A percentile compares a stretch with the other conserved stretches of the same genome.
phyloP scores from a whole-genome alignment of 1,140 invertebrate species.

The Drosophila elegans region DNA sequence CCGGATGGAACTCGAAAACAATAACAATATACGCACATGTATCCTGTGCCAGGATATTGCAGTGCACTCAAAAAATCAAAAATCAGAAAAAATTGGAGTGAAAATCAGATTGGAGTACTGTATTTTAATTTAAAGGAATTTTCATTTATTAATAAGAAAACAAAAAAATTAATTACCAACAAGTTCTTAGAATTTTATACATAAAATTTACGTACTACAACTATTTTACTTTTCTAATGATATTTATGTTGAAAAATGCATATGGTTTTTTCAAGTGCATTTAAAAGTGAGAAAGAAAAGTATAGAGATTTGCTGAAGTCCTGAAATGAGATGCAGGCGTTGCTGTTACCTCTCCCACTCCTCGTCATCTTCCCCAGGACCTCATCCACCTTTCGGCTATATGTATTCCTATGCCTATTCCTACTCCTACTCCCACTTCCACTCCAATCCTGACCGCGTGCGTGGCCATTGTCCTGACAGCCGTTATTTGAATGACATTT shows the following conservation, averaged over 20 bases:
- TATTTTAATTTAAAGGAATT: too few species aligned
- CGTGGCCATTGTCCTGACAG: constrained; percentile 67
- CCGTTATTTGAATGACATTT: constrained; percentile 79
- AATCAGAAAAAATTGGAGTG: background rate
- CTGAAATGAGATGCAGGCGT: constrained; percentile 75
- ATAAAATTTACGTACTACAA: too few species aligned
- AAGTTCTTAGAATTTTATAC: too few species aligned
- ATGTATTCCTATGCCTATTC: constrained; percentile 8
- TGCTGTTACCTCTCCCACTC: constrained; percentile 28
- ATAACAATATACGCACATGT: constrained; percentile 72
- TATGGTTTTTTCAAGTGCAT: constrained; percentile 18
- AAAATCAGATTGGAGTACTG: too few species aligned
- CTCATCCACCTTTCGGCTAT: constrained; percentile 40
- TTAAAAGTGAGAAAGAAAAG: constrained; percentile 21
- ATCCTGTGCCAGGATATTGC: constrained; percentile 80
- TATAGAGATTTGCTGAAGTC: constrained; percentile 38
- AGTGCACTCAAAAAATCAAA: constrained; percentile 31
- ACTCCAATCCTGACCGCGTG: constrained; percentile 55
- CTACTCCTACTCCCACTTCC: constrained; percentile 5
- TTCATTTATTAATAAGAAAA: too few species aligned
- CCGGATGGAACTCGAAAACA: constrained; percentile 75
- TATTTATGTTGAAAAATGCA: too few species aligned
- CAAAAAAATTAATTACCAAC: too few species aligned
- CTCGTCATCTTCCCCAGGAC: constrained; percentile 10
- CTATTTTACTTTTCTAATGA: too few species aligned